Evolutionary conservation across 1,140 invertebrate genomes (phyloP).

Genomic region (Drosophila novamexicana): DNA sequence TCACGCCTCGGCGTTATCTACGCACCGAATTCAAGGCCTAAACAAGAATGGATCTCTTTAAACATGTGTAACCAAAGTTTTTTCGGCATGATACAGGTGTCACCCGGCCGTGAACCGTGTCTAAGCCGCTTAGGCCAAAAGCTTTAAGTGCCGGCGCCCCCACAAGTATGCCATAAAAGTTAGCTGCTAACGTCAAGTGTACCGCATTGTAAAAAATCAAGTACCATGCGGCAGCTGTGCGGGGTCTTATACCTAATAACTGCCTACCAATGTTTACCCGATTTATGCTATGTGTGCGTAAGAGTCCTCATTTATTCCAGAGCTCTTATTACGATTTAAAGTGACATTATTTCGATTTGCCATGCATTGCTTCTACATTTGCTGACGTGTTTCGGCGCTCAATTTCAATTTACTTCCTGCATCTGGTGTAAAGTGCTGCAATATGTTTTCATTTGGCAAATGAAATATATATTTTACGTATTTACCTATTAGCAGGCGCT

Average conservation of each 20-base stretch:
- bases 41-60: slow-evolving; percentile 59
- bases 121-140: slow-evolving; percentile 66
- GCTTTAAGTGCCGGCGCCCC: slow-evolving; percentile 38
- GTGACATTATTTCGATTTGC: slow-evolving; percentile 24
- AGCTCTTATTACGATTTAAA: slow-evolving; percentile 62
- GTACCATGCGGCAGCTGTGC: slow-evolving; percentile 37
- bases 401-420: slow-evolving; percentile 49
- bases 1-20: slow-evolving; percentile 53
- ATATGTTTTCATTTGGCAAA: slow-evolving; percentile 42
- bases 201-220: slow-evolving; percentile 52
- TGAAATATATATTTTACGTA: background rate
- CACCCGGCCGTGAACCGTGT: slow-evolving; percentile 13
- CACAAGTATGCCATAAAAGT: slow-evolving; percentile 55
- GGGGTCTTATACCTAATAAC: slow-evolving; percentile 25
- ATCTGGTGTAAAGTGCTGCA: slow-evolving; percentile 2
- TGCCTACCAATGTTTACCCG: slow-evolving; percentile 31
- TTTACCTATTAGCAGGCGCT: no score
- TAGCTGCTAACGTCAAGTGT: slow-evolving; percentile 43
- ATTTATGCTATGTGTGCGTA: slow-evolving; percentile 44
- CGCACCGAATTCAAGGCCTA: slow-evolving; percentile 31
- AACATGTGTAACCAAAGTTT: slow-evolving; percentile 49
- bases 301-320: slow-evolving; percentile 37
- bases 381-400: slow-evolving; percentile 45
- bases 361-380: background rate
- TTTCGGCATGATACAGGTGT: slow-evolving; percentile 16